These are phyloP conservation scores for Leucopternis melanops DNA, from an alignment of 2,113 vertebrate species.

Conservation along the genomic window DNA sequence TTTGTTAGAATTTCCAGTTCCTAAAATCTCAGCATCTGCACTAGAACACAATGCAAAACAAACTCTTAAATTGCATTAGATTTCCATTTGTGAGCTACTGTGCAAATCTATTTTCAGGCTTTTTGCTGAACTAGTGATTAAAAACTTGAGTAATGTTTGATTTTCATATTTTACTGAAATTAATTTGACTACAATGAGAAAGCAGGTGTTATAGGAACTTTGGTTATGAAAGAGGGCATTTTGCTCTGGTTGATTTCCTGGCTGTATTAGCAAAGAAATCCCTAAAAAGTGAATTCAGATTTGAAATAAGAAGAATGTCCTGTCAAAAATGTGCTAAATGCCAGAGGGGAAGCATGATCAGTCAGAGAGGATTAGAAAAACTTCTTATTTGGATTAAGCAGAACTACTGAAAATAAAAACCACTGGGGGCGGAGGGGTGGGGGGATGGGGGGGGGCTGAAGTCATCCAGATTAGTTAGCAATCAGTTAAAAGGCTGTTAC, in stretches of 20 bases:
- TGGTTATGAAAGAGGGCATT: background rate
- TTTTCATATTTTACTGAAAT: background rate
- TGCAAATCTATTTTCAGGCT: background rate
- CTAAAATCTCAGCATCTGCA: background rate
- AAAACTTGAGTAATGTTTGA: background rate
- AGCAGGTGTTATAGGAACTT: background rate
- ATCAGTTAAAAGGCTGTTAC: background rate
- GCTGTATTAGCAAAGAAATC: background rate
- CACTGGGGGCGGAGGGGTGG: no score
- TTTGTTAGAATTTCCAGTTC: background rate
- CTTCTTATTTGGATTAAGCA: background rate
- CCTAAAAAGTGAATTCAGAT: background rate
- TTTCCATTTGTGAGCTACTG: background rate
- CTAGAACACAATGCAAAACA: background rate
- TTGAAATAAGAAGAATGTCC: background rate
- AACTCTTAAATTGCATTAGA: background rate
- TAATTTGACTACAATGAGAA: background rate
- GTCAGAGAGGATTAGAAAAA: background rate
- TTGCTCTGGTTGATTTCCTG: background rate
- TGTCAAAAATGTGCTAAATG: background rate
- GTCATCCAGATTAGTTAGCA: background rate
- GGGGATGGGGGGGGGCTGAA: background rate
- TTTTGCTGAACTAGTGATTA: background rate
- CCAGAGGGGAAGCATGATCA: background rate
- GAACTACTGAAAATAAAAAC: background rate